Percentiles rank a stretch among this genome's conserved stretches.
phyloP scores from a whole-genome alignment of 2,113 vertebrate species.

The Bungarus multicinctus region DNA sequence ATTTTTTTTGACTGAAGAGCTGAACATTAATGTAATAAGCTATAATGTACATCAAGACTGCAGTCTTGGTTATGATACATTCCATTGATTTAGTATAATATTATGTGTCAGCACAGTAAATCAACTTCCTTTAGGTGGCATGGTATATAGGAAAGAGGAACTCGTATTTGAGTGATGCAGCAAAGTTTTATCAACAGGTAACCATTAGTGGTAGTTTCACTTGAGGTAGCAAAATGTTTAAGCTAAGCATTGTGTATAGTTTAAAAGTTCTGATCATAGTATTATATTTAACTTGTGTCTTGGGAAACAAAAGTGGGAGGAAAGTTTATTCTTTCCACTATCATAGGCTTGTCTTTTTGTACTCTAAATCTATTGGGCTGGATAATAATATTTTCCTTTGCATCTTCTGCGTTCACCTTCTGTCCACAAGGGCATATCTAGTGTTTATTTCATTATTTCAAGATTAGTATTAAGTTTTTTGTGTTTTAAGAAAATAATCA shows the following conservation, averaged over 20 bases:
- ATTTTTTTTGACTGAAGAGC: background rate
- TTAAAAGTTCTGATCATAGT: background rate
- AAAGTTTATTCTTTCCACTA: background rate
- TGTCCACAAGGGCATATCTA: background rate
- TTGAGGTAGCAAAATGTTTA: background rate
- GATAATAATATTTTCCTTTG: background rate
- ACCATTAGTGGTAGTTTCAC: background rate
- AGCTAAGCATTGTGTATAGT: background rate
- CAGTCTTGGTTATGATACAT: background rate
- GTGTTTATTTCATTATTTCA: background rate
- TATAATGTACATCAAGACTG: background rate
- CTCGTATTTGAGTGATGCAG: background rate
- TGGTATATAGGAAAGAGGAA: background rate
- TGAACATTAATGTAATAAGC: background rate
- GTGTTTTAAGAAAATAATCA: background rate
- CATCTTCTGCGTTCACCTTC: background rate
- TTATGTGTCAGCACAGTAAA: background rate
- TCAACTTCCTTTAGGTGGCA: background rate
- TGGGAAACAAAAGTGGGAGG: background rate
- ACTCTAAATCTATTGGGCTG: background rate
- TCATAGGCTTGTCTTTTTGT: background rate
- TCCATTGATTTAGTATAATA: background rate
- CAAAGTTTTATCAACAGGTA: background rate
- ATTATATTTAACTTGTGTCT: background rate
- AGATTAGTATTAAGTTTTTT: background rate